Evolutionary conservation across 2,797 vertebrate species (phyloP).

Genomic region (Pterois miles): DNA sequence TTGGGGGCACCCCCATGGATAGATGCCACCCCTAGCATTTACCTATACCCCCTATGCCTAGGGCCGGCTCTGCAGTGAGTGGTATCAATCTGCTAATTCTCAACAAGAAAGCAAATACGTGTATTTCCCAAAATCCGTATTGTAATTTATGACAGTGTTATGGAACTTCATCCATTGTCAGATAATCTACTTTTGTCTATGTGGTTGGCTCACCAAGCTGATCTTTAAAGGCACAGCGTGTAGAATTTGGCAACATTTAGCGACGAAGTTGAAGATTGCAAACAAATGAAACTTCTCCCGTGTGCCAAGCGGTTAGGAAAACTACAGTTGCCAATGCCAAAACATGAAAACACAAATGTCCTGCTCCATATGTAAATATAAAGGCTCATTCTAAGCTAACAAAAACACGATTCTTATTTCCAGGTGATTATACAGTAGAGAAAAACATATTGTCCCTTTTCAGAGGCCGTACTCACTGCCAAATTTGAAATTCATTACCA

Average conservation of each 20-base stretch:
- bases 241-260: no score
- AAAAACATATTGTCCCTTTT: background rate
- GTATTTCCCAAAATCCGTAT: background rate
- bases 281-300: no score
- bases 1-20: no score
- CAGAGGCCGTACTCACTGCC: background rate
- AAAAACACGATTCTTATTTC: no score
- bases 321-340: no score
- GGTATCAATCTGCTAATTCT: background rate
- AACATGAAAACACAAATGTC: rapidly evolving
- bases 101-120: background rate
- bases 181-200: background rate
- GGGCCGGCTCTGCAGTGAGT: rapidly evolving
- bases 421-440: no score
- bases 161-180: background rate
- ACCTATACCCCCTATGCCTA: no score
- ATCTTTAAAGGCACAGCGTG: background rate
- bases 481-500: slow-evolving; percentile 9
- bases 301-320: no score
- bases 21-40: no score
- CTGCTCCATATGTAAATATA: no score
- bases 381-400: no score
- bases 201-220: background rate
- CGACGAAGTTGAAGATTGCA: no score
- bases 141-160: background rate